Conservation (phyloP, 2,888 invertebrate genomes). For the Yponomeuta sedellus region DNA sequence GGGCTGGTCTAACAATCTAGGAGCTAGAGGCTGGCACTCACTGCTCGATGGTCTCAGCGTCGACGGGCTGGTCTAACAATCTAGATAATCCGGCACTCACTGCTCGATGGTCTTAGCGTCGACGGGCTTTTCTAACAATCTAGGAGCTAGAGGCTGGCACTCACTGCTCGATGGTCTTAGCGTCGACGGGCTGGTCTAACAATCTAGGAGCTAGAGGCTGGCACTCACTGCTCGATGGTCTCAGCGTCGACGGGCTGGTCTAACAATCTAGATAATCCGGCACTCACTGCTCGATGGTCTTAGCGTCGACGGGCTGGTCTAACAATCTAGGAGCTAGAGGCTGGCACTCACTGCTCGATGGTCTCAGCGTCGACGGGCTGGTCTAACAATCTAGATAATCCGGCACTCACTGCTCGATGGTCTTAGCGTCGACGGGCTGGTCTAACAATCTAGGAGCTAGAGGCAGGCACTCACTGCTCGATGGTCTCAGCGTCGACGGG, state of each 20-base stretch:
- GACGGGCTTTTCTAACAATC: slow-evolving; percentile 58
- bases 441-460: too few relatives aligned
- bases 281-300: slow-evolving; percentile 38
- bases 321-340: too few relatives aligned
- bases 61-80: slow-evolving; percentile 14
- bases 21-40: too few relatives aligned
- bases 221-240: too few relatives aligned
- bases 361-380: slow-evolving; percentile 64
- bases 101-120: slow-evolving; percentile 62
- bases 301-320: slow-evolving; percentile 13
- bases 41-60: slow-evolving; percentile 38
- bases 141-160: too few relatives aligned
- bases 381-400: too few relatives aligned
- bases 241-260: too few relatives aligned
- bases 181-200: slow-evolving; percentile 19
- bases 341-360: slow-evolving; percentile 67
- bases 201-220: too few relatives aligned
- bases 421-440: slow-evolving; percentile 63
- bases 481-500: slow-evolving; percentile 71
- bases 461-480: slow-evolving; percentile 60
- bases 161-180: slow-evolving; percentile 30
- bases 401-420: slow-evolving; percentile 68
- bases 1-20: too few relatives aligned
- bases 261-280: too few relatives aligned
- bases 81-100: slow-evolving; percentile 43